These are phyloP conservation scores for Perodicticus potto DNA, from an alignment of 2,797 vertebrate species.

Conservation along the genomic window DNA sequence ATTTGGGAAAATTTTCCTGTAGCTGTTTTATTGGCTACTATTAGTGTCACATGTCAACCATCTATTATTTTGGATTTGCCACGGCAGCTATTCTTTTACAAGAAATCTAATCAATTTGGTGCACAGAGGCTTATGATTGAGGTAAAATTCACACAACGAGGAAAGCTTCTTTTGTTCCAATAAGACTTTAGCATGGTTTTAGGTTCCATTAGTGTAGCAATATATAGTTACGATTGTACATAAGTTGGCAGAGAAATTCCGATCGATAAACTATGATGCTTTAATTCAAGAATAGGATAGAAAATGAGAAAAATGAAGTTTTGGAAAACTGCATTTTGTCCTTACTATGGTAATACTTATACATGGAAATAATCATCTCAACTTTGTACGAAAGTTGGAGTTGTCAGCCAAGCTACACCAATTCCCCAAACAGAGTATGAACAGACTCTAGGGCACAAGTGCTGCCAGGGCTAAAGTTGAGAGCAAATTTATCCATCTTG, in stretches of 20 bases:
- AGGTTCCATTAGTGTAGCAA: constrained; percentile 47
- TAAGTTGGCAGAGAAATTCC: background rate
- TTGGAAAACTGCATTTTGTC: constrained; percentile 49
- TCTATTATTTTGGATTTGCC: constrained; percentile 85
- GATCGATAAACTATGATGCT: constrained; percentile 40
- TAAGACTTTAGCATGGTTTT: background rate
- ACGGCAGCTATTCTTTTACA: constrained; percentile 81
- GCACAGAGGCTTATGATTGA: constrained; percentile 72
- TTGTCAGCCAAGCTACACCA: constrained; percentile 42
- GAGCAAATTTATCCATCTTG: constrained; percentile 54
- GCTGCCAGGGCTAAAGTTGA: constrained; percentile 46
- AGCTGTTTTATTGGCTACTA: constrained; percentile 77
- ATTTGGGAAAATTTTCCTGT: constrained; percentile 82
- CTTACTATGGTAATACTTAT: constrained; percentile 46
- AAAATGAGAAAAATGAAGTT: constrained; percentile 65
- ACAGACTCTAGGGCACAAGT: constrained; percentile 35
- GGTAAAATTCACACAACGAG: constrained; percentile 68
- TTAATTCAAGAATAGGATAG: constrained; percentile 63
- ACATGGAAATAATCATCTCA: constrained; percentile 65
- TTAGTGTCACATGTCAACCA: constrained; percentile 82
- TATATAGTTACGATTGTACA: constrained; percentile 11
- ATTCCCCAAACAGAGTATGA: background rate
- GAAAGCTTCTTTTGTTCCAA: constrained; percentile 62
- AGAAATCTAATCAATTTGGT: constrained; percentile 77
- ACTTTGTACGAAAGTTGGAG: constrained; percentile 62